These are phyloP conservation scores for Mesocentrotus franciscanus DNA, from an alignment of 53 echinoderm and acorn worm species.

Conservation along the genomic window DNA sequence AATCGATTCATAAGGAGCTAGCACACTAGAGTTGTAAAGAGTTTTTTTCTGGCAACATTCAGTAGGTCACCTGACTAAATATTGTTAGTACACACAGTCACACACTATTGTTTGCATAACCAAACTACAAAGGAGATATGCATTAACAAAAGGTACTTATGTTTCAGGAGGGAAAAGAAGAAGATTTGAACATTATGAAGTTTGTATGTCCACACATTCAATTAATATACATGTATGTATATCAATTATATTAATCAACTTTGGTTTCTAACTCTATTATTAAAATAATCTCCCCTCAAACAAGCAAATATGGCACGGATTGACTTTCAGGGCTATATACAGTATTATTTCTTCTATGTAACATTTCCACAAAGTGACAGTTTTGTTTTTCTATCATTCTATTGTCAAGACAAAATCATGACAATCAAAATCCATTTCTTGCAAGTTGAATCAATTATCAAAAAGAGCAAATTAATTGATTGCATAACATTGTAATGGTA, in stretches of 20 bases:
- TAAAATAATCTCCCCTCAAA: constrained; percentile 38
- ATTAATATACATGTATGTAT: constrained; percentile 1
- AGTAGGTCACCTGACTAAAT: neutral
- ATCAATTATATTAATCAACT: constrained; percentile 21
- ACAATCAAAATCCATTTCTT: neutral
- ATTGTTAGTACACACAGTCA: constrained; percentile 34
- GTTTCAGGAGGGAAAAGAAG: neutral
- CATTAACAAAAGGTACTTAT: constrained; percentile 18
- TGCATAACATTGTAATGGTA: neutral
- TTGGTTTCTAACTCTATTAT: constrained; percentile 19
- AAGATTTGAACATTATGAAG: neutral
- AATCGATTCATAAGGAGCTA: neutral
- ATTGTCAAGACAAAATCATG: neutral
- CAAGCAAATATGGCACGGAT: constrained; percentile 65
- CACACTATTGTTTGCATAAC: constrained; percentile 24
- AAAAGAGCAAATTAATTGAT: neutral
- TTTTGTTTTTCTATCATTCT: neutral
- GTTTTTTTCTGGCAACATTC: neutral
- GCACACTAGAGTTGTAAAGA: constrained; percentile 22
- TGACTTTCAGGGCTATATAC: constrained; percentile 59
- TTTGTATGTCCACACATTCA: constrained; percentile 4
- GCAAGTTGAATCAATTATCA: neutral
- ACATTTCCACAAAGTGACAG: neutral
- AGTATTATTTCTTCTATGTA: neutral
- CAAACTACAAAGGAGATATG: neutral